Conservation (phyloP, 1,140 invertebrate species). For the Pseudomyrmex sp. region DNA sequence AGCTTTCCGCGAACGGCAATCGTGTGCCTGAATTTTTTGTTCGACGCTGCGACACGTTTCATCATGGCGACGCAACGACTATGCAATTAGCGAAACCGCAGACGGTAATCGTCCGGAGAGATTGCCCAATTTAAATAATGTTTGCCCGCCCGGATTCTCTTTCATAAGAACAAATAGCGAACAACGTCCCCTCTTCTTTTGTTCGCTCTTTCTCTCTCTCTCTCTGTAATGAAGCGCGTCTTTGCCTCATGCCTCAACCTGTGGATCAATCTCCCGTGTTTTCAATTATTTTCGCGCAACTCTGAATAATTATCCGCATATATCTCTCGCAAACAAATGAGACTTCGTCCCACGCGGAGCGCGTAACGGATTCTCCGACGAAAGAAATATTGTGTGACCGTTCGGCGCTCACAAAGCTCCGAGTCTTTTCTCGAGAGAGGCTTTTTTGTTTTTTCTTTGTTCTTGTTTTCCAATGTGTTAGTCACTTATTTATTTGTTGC, state of each 20-base stretch:
- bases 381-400: no score
- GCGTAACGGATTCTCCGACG: no score
- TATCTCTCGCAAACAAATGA: neutral
- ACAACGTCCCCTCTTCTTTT: neutral
- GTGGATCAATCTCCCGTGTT: conserved; percentile 21
- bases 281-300: neutral
- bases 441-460: no score
- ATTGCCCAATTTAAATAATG: conserved; percentile 70
- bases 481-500: neutral
- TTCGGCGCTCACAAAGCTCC: no score
- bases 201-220: neutral
- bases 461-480: neutral
- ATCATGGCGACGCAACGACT: conserved; percentile 31
- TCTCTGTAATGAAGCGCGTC: conserved; percentile 10
- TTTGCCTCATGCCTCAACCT: conserved; percentile 1
- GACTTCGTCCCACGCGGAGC: no score
- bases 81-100: conserved; percentile 66
- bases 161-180: conserved; percentile 10
- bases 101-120: conserved; percentile 51
- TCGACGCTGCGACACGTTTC: conserved; percentile 49
- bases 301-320: neutral
- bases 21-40: conserved; percentile 48
- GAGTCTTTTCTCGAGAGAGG: no score
- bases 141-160: conserved; percentile 13
- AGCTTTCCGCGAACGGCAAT: conserved; percentile 23